phyloP scores from a whole-genome alignment of 2,888 invertebrate genomes.

The Ypsolopha sequella region DNA sequence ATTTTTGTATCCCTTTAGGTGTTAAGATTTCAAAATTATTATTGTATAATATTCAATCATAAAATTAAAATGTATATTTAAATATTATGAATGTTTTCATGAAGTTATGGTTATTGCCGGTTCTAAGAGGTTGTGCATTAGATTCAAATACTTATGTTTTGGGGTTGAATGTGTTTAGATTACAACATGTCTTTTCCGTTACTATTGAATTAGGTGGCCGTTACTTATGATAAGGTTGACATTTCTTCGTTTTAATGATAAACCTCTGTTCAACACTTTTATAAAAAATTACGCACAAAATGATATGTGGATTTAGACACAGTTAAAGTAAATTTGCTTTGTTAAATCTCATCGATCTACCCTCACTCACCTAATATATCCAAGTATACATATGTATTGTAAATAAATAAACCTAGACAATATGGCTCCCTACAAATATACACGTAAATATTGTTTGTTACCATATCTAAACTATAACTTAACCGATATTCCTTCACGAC shows the following conservation, averaged over 20 bases:
- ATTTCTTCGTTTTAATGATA: slow-evolving; percentile 20
- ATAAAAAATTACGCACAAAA: slow-evolving; percentile 13
- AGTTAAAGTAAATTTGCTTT: background rate
- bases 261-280: too few species aligned
- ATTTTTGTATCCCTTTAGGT: slow-evolving; percentile 61
- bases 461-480: background rate
- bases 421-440: background rate
- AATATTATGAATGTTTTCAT: slow-evolving; percentile 19
- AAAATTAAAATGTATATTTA: background rate
- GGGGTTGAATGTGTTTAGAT: background rate
- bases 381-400: background rate
- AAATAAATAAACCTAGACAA: background rate
- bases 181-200: slow-evolving; percentile 5
- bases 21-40: slow-evolving; percentile 61
- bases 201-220: slow-evolving; percentile 15
- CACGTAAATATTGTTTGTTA: background rate
- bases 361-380: background rate
- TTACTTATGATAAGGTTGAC: slow-evolving; percentile 29
- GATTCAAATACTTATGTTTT: slow-evolving; percentile 2
- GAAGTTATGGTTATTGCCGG: slow-evolving; percentile 41
- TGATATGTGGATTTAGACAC: background rate
- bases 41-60: slow-evolving; percentile 51
- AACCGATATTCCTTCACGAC: too few species aligned
- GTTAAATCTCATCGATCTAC: background rate
- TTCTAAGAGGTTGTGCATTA: slow-evolving; percentile 51